phyloP scores from a whole-genome alignment of 2,888 invertebrate genomes.

The Stegophylla sp. region DNA sequence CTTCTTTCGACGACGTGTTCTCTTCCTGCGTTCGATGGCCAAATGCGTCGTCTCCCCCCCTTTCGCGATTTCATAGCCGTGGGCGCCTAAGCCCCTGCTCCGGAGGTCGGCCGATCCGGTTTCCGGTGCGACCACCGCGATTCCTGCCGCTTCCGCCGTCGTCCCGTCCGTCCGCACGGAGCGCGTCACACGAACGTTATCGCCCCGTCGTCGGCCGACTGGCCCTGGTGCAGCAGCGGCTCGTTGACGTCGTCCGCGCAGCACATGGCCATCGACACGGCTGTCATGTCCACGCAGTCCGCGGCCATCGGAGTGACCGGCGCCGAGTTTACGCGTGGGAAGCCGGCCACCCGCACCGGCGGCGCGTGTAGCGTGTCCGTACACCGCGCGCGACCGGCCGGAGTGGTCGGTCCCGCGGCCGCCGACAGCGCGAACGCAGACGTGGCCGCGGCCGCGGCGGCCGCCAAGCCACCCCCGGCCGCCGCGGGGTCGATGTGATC shows the following conservation, averaged over 20 bases:
- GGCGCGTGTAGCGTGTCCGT: slow-evolving; percentile 9
- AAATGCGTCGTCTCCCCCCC: no score
- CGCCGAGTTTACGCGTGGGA: slow-evolving; percentile 45
- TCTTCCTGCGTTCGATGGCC: no score
- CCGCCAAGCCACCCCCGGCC: slow-evolving; percentile 10
- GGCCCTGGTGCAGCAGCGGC: slow-evolving; percentile 20
- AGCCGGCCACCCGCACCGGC: background rate
- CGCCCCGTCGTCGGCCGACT: slow-evolving; percentile 11
- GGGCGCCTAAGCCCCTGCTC: no score
- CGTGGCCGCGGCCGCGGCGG: slow-evolving; percentile 11
- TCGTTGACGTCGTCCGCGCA: slow-evolving; percentile 52
- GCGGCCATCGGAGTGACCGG: slow-evolving; percentile 54
- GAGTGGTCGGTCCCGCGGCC: slow-evolving; percentile 55
- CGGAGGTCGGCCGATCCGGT: no score
- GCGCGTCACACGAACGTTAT: slow-evolving; percentile 36
- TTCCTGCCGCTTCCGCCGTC: background rate
- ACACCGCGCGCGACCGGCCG: background rate
- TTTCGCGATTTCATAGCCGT: no score
- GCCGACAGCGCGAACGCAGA: background rate
- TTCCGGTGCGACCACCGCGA: background rate
- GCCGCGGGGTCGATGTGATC: slow-evolving; percentile 66
- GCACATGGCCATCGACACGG: background rate
- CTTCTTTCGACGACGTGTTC: no score
- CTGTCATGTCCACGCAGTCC: slow-evolving; percentile 48
- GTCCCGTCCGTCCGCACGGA: background rate